phyloP scores from a whole-genome alignment of 2,113 vertebrate genomes.

The Thamnaconus septentrionalis region DNA sequence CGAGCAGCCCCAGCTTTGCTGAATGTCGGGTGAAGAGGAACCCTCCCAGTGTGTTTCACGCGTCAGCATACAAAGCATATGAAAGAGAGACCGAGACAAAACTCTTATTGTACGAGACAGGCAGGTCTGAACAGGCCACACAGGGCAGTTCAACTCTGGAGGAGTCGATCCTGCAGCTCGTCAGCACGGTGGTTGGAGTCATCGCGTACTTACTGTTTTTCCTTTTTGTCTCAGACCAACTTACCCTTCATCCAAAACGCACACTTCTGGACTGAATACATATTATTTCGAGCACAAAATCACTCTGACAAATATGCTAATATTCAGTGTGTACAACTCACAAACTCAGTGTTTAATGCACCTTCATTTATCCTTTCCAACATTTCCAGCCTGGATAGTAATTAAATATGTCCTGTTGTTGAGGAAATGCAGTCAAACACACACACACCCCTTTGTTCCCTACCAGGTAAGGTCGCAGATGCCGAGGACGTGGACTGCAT shows the following conservation, averaged over 20 bases:
- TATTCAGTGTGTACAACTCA: too few species aligned
- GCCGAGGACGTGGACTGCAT: slow-evolving; percentile 76
- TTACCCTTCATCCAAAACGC: too few species aligned
- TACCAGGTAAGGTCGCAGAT: slow-evolving; percentile 78
- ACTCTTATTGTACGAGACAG: slow-evolving; percentile 24
- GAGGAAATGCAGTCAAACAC: too few species aligned
- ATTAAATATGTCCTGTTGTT: too few species aligned
- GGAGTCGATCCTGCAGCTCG: neutral
- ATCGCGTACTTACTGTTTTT: too few species aligned
- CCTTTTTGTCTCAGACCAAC: too few species aligned
- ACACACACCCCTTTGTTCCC: neutral
- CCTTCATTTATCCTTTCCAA: too few species aligned
- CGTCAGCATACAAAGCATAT: slow-evolving; percentile 19
- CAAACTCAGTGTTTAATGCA: too few species aligned
- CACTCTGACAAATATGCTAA: too few species aligned
- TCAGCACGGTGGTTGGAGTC: neutral
- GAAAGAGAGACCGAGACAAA: slow-evolving; percentile 32
- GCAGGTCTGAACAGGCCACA: slow-evolving; percentile 43
- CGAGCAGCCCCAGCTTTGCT: neutral
- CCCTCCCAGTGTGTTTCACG: slow-evolving; percentile 7
- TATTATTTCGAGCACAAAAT: too few species aligned
- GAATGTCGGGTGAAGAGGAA: neutral
- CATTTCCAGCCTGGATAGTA: too few species aligned
- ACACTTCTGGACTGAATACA: too few species aligned
- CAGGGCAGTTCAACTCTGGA: slow-evolving; percentile 11